Percentiles rank a stretch among this genome's conserved stretches.
phyloP scores from a whole-genome alignment of 2,888 invertebrate species.

The Ochropleura plecta region DNA sequence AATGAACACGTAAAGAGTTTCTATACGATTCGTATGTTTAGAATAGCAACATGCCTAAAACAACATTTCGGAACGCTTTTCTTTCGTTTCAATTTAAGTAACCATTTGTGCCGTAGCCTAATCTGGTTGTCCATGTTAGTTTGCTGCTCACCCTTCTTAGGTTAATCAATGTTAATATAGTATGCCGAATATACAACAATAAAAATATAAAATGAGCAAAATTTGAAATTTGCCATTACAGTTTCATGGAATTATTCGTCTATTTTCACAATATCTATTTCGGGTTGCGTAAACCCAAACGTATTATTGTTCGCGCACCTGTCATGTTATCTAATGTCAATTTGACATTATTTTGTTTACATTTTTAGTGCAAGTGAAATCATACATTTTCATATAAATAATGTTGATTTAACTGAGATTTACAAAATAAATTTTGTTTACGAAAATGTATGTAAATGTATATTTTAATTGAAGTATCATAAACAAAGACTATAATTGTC shows the following conservation, averaged over 20 bases:
- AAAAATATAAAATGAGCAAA: too few species aligned
- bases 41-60: background rate
- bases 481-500: background rate
- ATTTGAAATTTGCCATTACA: background rate
- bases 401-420: background rate
- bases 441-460: background rate
- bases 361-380: background rate
- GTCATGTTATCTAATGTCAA: background rate
- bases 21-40: background rate
- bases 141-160: background rate
- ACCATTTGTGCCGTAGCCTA: background rate
- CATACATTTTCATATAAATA: background rate
- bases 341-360: slow-evolving; percentile 31
- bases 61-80: background rate
- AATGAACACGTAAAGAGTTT: background rate
- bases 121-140: background rate
- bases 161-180: background rate
- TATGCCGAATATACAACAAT: background rate
- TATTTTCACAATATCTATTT: background rate
- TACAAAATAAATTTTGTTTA: background rate
- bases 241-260: background rate
- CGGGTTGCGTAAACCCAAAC: background rate
- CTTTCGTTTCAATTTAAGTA: background rate
- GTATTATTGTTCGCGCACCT: background rate
- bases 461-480: background rate